These are phyloP conservation scores for Apocheima hispidaria DNA, from an alignment of 2,888 invertebrate genomes.

Conservation along the genomic window DNA sequence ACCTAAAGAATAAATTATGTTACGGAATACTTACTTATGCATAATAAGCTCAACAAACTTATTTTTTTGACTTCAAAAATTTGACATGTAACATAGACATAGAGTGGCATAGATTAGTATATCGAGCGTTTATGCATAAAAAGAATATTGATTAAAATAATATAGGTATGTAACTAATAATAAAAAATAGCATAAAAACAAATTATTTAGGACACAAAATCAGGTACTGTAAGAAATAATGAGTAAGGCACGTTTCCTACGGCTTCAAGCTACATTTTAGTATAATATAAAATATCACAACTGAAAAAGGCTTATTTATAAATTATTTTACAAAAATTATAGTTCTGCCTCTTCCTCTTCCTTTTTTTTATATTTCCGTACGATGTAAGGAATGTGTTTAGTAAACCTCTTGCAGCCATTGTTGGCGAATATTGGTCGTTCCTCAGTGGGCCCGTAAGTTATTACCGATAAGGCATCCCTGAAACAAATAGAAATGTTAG, in stretches of 20 bases:
- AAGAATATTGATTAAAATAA: neutral
- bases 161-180: neutral
- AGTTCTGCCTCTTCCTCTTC: slow-evolving; percentile 48
- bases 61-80: too few relatives aligned
- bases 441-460: slow-evolving; percentile 91
- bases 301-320: slow-evolving; percentile 33
- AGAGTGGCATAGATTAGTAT: too few relatives aligned
- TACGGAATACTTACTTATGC: too few relatives aligned
- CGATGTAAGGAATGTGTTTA: slow-evolving; percentile 89
- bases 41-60: too few relatives aligned
- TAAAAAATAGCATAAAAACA: neutral
- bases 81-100: too few relatives aligned
- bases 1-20: too few relatives aligned
- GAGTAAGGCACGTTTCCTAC: neutral
- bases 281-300: slow-evolving; percentile 39
- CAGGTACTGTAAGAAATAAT: slow-evolving; percentile 22
- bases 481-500: slow-evolving; percentile 52
- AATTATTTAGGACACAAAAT: slow-evolving; percentile 6
- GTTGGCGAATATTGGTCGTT: slow-evolving; percentile 91
- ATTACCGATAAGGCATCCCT: slow-evolving; percentile 89
- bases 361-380: slow-evolving; percentile 71
- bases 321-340: slow-evolving; percentile 13
- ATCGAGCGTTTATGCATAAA: too few relatives aligned
- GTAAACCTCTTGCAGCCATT: slow-evolving; percentile 96
- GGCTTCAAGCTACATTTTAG: slow-evolving; percentile 34